Evolutionary conservation across 2,888 invertebrate genomes (phyloP), one percentile per base, ranked within the genome.

Genomic region (Nephrocerus scutellatus): DNA sequence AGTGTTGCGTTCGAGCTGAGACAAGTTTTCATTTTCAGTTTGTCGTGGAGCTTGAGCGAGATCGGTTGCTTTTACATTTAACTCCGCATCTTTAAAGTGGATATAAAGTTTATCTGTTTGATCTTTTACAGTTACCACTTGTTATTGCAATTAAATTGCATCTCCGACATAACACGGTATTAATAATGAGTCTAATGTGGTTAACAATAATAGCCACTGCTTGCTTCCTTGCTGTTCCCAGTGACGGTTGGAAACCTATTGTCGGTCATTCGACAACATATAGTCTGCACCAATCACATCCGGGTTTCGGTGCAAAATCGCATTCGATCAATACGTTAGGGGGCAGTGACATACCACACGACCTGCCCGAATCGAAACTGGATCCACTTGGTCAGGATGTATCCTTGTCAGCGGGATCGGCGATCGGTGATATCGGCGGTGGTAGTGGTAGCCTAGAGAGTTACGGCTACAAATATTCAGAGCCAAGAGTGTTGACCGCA

Each of bases 281-380:
- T 30, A 64, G 57, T 39, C 39, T 66, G 4, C 59, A 62, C 28
- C 66, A 67, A 42, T 61, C 61, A 24, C 67, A 66, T 56, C 66
- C 66, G 14, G 59, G 63, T 5, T 47, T 54, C 13, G 59, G 31
- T 49, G 53, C 52, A 47, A 54, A 44, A 23, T 56, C 51, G 22
- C 44, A 49, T 35, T 23, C 9, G 47, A 53, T 32, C 39, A 57
- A 39, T 43, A 6, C 39, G 10, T 8, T 10, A 12, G 51, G 48
- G 29, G 36, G 35, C 29, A 50, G 33, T 39, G 48, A 44, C 32
- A 42, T 47, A 21, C 24, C 46, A n/a, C 24, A 33, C 6, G 28
- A 34, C 4, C 30, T 38, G 14, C 25, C 40, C 6, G 43, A 49
- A 23, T 30, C 19, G 4, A 41, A 39, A 32, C 20, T 39, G 22